Evolutionary conservation across 2,888 invertebrate genomes (phyloP), one percentile per base, ranked within the genome.

Genomic region (Idaea aversata): DNA sequence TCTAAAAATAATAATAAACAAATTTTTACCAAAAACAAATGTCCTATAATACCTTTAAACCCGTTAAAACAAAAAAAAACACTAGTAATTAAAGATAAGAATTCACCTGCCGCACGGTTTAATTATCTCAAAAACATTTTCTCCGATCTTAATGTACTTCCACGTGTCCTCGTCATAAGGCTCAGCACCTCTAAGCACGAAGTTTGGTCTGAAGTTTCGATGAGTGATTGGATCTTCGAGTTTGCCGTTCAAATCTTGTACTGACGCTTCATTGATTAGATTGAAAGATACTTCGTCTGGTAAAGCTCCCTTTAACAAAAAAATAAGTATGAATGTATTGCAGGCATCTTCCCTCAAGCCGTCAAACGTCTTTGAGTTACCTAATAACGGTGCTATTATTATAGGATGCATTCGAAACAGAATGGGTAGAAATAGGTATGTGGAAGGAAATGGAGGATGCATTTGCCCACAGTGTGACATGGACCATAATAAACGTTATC

Each of bases 71-170:
- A 25, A 25, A 25, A 59, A 64, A 3, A 38, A 6, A 58, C 38
- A 47, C 25, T 25, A 60, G 10, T 60, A 60, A 25, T 2, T 25
- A 25, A 25, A 25, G 25, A 25, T 25, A 25, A 15, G 34, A 0
- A 47, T 10, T 71, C 77, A 94, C 93, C 95, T 94, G 0, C 94
- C 93, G 77, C 96, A 96, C 0, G 95, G 95, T 79, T 95, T 95
- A 25, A 95, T 86, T 68, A 94, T 93, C 79, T 95, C 93, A 77
- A 96, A 95, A 62, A 95, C 76, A 13, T 94, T 93, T 5, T 94
- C 88, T 5, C 96, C 96, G 64, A 97, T 95, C 81, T 94, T 95
- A 5, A 96, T 82, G 90, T 95, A 96, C 65, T 94, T 93, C 96
- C 96, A 97, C 5, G 88, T 83, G 75, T 97, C 96, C 83, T 97